phyloP scores from a whole-genome alignment of 2,797 vertebrate genomes.

The Lutjanus campechanus region DNA sequence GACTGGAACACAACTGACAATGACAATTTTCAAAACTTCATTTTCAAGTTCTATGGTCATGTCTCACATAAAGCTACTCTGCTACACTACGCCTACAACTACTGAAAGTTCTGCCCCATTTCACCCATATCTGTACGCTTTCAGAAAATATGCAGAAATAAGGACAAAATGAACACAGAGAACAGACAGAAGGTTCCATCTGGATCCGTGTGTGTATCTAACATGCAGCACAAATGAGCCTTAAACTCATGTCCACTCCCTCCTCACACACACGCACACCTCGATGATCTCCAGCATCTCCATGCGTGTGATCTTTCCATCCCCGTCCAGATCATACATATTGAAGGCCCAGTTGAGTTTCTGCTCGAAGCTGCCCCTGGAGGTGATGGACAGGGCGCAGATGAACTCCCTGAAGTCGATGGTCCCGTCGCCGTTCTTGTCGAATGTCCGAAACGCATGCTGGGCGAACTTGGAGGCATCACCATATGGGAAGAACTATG shows the following conservation, averaged over 20 bases:
- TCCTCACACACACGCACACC: slow-evolving; percentile 78
- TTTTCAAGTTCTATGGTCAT: no score
- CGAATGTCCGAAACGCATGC: slow-evolving; percentile 98
- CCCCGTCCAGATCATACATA: slow-evolving; percentile 98
- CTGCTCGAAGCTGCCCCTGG: slow-evolving; percentile 98
- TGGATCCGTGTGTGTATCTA: no score
- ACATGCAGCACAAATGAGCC: no score
- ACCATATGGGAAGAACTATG: slow-evolving; percentile 97
- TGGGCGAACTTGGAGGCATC: slow-evolving; percentile 99
- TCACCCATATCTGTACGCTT: no score
- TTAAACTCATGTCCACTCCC: background rate
- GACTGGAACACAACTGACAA: no score
- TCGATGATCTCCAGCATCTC: slow-evolving; percentile 99
- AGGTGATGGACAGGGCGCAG: slow-evolving; percentile 98
- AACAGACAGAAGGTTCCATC: no score
- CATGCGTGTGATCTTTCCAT: slow-evolving; percentile 98
- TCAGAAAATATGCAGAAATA: no score
- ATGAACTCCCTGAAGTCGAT: slow-evolving; percentile 99
- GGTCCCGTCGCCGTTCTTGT: slow-evolving; percentile 98
- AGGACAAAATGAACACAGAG: no score
- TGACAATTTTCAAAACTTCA: no score
- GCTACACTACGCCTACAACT: no score
- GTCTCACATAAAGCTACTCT: no score
- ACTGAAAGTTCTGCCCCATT: no score
- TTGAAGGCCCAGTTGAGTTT: slow-evolving; percentile 99